Base-by-base conservation (phyloP, 1,140 invertebrate species). In the Berghia stephanieae region DNA sequence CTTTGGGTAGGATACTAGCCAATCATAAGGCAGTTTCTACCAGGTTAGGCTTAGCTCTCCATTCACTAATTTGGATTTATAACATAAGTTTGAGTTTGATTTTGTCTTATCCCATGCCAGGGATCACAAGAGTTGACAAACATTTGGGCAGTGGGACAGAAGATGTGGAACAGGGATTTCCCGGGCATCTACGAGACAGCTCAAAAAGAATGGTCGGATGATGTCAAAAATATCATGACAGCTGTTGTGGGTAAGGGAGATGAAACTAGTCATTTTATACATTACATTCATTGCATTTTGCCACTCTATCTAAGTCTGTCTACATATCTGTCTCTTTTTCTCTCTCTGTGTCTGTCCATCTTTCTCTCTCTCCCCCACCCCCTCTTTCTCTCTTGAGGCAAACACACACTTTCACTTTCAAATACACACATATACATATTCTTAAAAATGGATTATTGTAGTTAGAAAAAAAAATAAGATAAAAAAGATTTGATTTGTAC, bases 121-220 rank as follows among this genome's bases (percentile, higher is more conserved):
- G 79, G 91, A 27, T 92, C 92, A 87, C 88, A 93, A 42, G 95
- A 96, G 90, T 89, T 97, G 79, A 88, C 83, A 46, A 91, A 92
- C 67, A 93, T 96, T 75, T 97, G 96, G 95, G 86, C 89, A 71
- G 93, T 96, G 31, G 95, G 94, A 3, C 93, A 95, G 86, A 93
- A 93, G 85, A 92, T 96, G 90, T 96, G 95, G 95, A 92, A 94
- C 82, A 92, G 94, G 84, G 94, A 96, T 88, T 93, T 94, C 85
- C 91, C 93, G 27, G 92, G 92, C 40, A 93, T 94, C 74, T 96
- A 96, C 85, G 90, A 92, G 82, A 92, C 93, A 44, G 87, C 96
- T 42, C 88, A 86, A 36, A 90, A 92, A 78, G 89, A 91, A 42
- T 97, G 95, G 95, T 93, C 93, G 68, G 93, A 94, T 74, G 91